Evolutionary conservation across 2,888 invertebrate species (phyloP), one percentile per base, ranked within the genome.

Genomic region (Xestobium rufovillosum): DNA sequence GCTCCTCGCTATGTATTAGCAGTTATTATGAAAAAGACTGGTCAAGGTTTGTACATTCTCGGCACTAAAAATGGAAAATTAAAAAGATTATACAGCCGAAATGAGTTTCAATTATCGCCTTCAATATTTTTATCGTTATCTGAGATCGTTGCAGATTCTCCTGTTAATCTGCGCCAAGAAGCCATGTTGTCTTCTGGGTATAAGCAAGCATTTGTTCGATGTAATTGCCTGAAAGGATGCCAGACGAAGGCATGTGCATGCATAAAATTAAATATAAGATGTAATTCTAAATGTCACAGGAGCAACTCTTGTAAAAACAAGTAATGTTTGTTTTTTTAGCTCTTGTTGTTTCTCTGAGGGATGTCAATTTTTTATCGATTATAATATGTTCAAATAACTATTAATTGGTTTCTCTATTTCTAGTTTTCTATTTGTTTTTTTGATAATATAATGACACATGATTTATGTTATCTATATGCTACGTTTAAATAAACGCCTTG

Each of bases 1-100:
- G 28, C 28, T 8, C 10, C 28, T 10, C 6, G 28, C 6, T 8
- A 28, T 28, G 10, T 28, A 10, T 12, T 28, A 8, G 28, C 28
- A 12, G 28, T 28, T n/a, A 10, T 28, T 28, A 6, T 28, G 10
- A 10, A 28, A 10, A 28, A 12, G 12, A 28, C n/a, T 8, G 28
- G 10, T 6, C 4, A 8, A n/a, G 23, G n/a, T 19, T n/a, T 19
- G n/a, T 19, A 19, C n/a, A 19, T 19, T 19, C 23, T 19, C 23
- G 23, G 23, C n/a, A 19, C 23, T 19, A 19, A 19, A n/a, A 19
- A 19, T n/a, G 23, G 23, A 19, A 19, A n/a, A 19, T 19, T 19
- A n/a, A n/a, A 19, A n/a, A 19, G n/a, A 19, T n/a, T 19, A 6
- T 19, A 8, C 23, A 19, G 23, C n/a, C 6, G 23, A 19, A 19